Evolutionary conservation across 1,140 invertebrate species (phyloP).

Genomic region (Stegodyphus dumicola): DNA sequence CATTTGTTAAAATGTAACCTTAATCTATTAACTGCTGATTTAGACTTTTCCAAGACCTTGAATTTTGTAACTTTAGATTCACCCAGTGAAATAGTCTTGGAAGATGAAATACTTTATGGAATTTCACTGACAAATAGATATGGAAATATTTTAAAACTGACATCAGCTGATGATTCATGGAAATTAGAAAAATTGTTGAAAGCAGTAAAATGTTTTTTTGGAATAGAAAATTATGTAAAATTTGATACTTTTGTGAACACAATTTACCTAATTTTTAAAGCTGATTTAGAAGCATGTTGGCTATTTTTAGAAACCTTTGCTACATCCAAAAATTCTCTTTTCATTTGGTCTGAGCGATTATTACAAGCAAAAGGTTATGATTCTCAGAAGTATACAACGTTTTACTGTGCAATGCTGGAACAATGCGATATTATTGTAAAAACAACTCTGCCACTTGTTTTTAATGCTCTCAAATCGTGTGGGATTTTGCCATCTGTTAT

Average conservation of each 20-base stretch:
- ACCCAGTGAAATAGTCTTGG: not conserved
- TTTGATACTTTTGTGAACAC: conserved; percentile 34
- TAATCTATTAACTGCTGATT: not conserved
- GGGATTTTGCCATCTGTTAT: conserved; percentile 39
- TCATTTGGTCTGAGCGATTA: conserved; percentile 16
- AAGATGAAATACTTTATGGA: conserved; percentile 21
- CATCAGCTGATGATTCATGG: not conserved
- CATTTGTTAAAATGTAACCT: conserved; percentile 4
- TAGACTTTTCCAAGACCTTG: not conserved
- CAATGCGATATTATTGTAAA: conserved; percentile 40
- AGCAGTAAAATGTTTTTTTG: conserved; percentile 5
- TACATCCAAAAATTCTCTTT: conserved; percentile 18
- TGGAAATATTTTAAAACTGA: conserved; percentile 17
- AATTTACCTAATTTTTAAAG: conserved; percentile 30
- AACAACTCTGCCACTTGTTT: conserved; percentile 18
- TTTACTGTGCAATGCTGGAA: conserved; percentile 10
- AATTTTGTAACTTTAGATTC: not conserved
- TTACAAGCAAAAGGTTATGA: not conserved
- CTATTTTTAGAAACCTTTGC: conserved; percentile 23
- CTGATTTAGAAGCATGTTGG: conserved; percentile 3
- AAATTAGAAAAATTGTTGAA: conserved; percentile 28
- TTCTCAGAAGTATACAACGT: not conserved
- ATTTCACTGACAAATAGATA: conserved; percentile 21
- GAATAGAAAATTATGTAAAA: conserved; percentile 4
- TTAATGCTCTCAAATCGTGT: conserved; percentile 12